Percentiles rank a stretch among this genome's conserved stretches.
These are phyloP conservation scores for Eupithecia exiguata DNA, from an alignment of 2,888 invertebrate genomes.

Conservation along the genomic window DNA sequence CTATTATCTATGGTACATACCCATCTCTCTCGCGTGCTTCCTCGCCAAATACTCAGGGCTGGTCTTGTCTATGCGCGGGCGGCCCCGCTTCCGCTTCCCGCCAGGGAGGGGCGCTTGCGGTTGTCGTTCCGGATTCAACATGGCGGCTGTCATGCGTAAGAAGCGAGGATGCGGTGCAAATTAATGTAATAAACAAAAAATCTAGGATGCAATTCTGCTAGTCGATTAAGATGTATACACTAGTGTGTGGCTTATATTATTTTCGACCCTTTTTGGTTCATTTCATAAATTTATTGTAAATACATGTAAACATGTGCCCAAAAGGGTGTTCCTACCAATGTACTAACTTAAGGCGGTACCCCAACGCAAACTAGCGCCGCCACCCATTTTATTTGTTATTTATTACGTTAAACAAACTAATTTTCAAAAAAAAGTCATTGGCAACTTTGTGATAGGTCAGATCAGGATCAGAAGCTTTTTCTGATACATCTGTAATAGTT, in stretches of 20 bases:
- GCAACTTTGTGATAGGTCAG: too few species aligned
- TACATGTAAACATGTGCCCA: too few species aligned
- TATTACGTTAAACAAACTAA: too few species aligned
- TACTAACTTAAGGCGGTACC: too few species aligned
- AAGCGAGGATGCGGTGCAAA: conserved; percentile 33
- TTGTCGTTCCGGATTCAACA: conserved; percentile 50
- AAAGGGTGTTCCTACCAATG: too few species aligned
- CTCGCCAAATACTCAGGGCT: conserved; percentile 75
- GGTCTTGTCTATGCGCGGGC: conserved; percentile 75
- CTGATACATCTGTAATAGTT: too few species aligned
- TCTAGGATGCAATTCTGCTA: not conserved
- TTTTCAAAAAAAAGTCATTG: too few species aligned
- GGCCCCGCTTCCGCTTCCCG: conserved; percentile 61
- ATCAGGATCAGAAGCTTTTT: too few species aligned
- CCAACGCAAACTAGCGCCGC: too few species aligned
- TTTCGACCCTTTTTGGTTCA: not conserved
- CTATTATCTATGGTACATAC: conserved; percentile 50
- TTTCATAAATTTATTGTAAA: too few species aligned
- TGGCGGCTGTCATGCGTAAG: conserved; percentile 45
- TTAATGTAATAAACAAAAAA: conserved; percentile 25
- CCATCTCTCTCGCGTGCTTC: conserved; percentile 69
- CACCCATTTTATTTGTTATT: too few species aligned
- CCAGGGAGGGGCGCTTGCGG: conserved; percentile 44
- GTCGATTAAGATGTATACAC: not conserved
- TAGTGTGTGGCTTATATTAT: not conserved